Evolutionary conservation across 2,113 vertebrate species (phyloP).

Genomic region (Cryptomyrus ogoouensis): DNA sequence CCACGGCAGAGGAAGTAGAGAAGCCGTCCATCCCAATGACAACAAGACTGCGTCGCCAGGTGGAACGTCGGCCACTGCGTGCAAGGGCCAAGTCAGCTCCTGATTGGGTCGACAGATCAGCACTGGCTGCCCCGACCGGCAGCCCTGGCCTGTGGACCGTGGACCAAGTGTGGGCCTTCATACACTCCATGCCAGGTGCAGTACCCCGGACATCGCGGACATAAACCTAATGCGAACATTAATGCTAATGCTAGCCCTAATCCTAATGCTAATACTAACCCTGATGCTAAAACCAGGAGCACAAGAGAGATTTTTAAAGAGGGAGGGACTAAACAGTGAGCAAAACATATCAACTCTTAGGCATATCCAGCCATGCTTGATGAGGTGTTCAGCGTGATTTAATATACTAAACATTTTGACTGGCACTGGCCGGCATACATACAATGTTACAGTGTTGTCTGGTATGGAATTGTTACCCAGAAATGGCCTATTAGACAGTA

Average conservation of each 20-base stretch:
- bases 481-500: no score
- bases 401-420: no score
- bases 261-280: background rate
- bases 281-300: background rate
- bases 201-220: background rate
- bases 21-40: slow-evolving; percentile 72
- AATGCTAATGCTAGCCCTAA: background rate
- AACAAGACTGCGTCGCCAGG: slow-evolving; percentile 74
- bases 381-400: no score
- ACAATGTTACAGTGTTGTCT: no score
- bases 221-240: background rate
- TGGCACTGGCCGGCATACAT: no score
- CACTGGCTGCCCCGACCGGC: slow-evolving; percentile 59
- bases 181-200: slow-evolving; percentile 82
- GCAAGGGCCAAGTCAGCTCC: slow-evolving; percentile 68
- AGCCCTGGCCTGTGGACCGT: slow-evolving; percentile 85
- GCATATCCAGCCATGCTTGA: no score
- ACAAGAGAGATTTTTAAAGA: no score
- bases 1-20: slow-evolving; percentile 52
- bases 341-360: no score
- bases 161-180: slow-evolving; percentile 91
- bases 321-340: no score
- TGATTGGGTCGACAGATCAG: slow-evolving; percentile 62
- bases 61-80: slow-evolving; percentile 52
- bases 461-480: no score